These are phyloP conservation scores for Micoletzkya japonica DNA, from an alignment of 2,888 invertebrate species.

Conservation along the genomic window DNA sequence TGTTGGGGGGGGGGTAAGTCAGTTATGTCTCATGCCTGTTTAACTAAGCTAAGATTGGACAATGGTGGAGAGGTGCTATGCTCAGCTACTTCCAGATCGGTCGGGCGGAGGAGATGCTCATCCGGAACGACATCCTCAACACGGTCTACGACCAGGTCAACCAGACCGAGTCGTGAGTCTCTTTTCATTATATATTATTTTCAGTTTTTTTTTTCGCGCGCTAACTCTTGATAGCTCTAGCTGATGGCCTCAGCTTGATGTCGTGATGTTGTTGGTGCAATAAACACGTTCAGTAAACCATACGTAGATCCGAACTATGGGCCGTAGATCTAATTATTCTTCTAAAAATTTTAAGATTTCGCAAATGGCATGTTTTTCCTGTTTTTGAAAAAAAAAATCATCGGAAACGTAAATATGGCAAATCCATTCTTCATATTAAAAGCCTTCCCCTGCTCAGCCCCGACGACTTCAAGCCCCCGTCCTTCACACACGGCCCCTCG, in stretches of 20 bases:
- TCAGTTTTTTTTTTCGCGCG: not conserved
- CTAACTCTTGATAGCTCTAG: not conserved
- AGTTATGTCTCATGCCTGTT: not conserved
- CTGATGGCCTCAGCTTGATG: too few relatives aligned
- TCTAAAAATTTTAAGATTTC: too few relatives aligned
- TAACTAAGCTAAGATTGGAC: not conserved
- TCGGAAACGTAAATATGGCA: too few relatives aligned
- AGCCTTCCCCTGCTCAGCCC: too few relatives aligned
- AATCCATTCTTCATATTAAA: too few relatives aligned
- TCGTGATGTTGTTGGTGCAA: too few relatives aligned
- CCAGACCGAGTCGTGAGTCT: slow-evolving; percentile 1
- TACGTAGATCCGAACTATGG: too few relatives aligned
- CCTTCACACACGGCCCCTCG: slow-evolving; percentile 54
- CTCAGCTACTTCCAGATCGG: slow-evolving; percentile 28
- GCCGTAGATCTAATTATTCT: too few relatives aligned
- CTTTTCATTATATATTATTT: not conserved
- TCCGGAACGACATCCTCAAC: slow-evolving; percentile 48
- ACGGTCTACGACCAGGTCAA: slow-evolving; percentile 42
- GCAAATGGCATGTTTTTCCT: too few relatives aligned
- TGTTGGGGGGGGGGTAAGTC: not conserved
- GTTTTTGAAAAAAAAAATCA: too few relatives aligned
- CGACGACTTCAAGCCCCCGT: too few relatives aligned
- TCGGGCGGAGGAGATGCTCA: slow-evolving; percentile 29
- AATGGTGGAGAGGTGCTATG: slow-evolving; percentile 24
- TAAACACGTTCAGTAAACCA: too few relatives aligned